Conservation (phyloP, 2,888 invertebrate species). For the Protophormia terraenovae region DNA sequence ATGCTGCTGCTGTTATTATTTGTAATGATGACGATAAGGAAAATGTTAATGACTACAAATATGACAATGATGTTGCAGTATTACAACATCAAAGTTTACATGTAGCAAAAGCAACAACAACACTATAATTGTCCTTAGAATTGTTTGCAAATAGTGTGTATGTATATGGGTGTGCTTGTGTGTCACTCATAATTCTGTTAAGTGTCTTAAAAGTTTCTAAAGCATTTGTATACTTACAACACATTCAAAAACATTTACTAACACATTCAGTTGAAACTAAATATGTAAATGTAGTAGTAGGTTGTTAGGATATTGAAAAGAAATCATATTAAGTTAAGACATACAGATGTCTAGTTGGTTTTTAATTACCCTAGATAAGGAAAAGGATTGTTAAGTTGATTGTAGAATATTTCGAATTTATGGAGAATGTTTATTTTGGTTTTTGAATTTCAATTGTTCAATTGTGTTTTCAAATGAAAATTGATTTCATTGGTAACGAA, state of each 20-base stretch:
- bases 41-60: not conserved
- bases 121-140: slow-evolving; percentile 1
- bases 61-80: slow-evolving; percentile 2
- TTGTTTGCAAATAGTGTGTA: not conserved
- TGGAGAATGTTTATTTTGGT: no score
- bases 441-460: no score
- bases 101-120: not conserved
- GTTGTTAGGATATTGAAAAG: not conserved
- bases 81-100: slow-evolving; percentile 1
- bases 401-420: not conserved
- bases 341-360: not conserved
- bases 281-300: not conserved
- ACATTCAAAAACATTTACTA: not conserved
- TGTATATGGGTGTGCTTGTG: not conserved
- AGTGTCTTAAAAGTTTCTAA: slow-evolving; percentile 33
- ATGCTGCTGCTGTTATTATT: not conserved
- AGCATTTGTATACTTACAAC: not conserved
- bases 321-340: not conserved
- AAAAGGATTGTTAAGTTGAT: not conserved
- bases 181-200: slow-evolving; percentile 5
- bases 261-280: not conserved
- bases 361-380: not conserved
- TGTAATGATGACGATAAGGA: not conserved
- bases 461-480: no score
- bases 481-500: no score